phyloP scores from a whole-genome alignment of 1,140 invertebrate genomes.

The Lepidotrigona ventralis region DNA sequence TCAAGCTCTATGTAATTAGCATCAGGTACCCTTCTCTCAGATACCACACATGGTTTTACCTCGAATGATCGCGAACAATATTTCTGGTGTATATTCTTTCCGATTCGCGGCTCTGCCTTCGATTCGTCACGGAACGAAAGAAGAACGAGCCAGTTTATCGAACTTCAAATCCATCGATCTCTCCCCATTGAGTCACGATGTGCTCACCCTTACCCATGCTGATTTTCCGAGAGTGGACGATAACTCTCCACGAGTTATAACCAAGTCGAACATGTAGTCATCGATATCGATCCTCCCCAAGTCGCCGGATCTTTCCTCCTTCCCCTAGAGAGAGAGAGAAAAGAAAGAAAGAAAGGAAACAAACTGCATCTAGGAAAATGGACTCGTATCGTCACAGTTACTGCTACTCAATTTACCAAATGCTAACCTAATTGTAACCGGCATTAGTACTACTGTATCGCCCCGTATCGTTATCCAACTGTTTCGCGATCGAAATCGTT shows the following conservation, averaged over 20 bases:
- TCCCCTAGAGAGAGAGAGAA: background rate
- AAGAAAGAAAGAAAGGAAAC: background rate
- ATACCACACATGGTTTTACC: constrained; percentile 4
- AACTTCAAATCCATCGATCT: constrained; percentile 20
- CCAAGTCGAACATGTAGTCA: constrained; percentile 8
- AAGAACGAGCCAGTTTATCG: background rate
- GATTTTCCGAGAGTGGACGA: background rate
- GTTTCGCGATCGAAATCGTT: constrained; percentile 22
- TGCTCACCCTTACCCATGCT: background rate
- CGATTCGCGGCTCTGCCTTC: constrained; percentile 5
- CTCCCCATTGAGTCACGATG: constrained; percentile 10
- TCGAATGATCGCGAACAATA: background rate
- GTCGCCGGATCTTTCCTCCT: constrained; percentile 18
- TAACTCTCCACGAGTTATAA: background rate
- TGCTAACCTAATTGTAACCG: constrained; percentile 37
- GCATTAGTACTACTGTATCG: constrained; percentile 41
- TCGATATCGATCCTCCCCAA: background rate
- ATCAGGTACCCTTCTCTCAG: constrained; percentile 13
- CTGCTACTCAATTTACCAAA: constrained; percentile 47
- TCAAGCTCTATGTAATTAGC: constrained; percentile 68
- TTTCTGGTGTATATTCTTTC: background rate
- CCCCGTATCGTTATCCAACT: constrained; percentile 24
- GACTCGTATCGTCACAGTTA: constrained; percentile 53
- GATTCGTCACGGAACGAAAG: background rate
- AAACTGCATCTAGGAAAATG: constrained; percentile 31